Conservation (phyloP, 2,113 vertebrate species). For the Esox niger region DNA sequence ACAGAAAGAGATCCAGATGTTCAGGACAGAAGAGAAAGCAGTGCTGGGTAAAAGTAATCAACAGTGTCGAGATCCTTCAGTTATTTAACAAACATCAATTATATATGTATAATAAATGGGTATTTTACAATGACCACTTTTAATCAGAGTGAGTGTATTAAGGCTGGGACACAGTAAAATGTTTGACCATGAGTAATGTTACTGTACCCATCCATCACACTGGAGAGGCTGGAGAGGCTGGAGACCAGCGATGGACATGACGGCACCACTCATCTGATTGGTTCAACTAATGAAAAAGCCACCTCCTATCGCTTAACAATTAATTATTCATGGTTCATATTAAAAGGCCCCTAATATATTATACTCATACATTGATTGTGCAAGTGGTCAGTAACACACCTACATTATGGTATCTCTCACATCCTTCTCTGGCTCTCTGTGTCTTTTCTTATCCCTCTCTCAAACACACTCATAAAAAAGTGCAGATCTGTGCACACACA, state of each 20-base stretch:
- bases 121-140: background rate
- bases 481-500: too few species aligned
- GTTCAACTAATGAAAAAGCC: background rate
- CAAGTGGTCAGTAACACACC: too few species aligned
- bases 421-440: too few species aligned
- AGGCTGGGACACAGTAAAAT: background rate
- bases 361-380: background rate
- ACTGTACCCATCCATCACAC: slow-evolving; percentile 2
- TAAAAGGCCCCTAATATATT: background rate
- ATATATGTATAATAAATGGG: background rate
- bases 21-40: too few species aligned
- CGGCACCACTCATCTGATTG: slow-evolving; percentile 1
- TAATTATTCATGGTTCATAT: background rate
- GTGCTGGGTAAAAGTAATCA: too few species aligned
- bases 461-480: too few species aligned
- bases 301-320: background rate
- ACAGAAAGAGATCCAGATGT: too few species aligned
- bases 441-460: too few species aligned
- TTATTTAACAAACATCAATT: background rate
- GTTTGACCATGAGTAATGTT: background rate
- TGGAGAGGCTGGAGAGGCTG: background rate
- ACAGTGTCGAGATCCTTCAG: too few species aligned
- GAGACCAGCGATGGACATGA: background rate
- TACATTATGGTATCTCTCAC: too few species aligned
- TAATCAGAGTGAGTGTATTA: background rate